Conservation (phyloP, 2,113 vertebrate genomes). For the Bubo blakistoni region DNA sequence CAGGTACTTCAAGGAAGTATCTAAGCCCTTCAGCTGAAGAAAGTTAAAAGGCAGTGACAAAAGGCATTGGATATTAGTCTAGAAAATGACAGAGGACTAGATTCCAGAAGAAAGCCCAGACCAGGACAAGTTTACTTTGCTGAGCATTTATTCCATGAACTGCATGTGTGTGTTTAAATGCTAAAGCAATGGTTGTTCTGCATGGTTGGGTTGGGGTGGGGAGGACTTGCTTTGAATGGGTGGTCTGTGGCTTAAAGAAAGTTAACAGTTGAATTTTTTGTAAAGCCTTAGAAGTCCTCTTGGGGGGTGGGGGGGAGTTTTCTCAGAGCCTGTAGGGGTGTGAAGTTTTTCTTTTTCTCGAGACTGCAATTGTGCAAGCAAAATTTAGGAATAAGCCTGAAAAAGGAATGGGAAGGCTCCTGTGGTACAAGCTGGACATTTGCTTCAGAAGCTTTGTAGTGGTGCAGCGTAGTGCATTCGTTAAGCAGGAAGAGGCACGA, state of each 20-base stretch:
- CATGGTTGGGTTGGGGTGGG: neutral
- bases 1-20: conserved; percentile 54
- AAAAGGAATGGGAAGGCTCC: conserved; percentile 9
- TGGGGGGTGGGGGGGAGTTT: conserved; percentile 36
- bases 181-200: neutral
- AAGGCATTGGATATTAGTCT: neutral
- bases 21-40: conserved; percentile 77
- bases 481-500: neutral
- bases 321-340: conserved; percentile 42
- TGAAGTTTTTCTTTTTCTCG: conserved; percentile 34
- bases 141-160: conserved; percentile 30
- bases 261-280: conserved; percentile 61
- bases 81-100: neutral
- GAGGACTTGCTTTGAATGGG: conserved; percentile 40
- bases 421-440: neutral
- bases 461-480: neutral
- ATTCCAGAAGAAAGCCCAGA: conserved; percentile 36
- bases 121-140: conserved; percentile 42
- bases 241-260: conserved; percentile 56
- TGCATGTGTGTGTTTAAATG: conserved; percentile 20
- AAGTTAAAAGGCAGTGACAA: conserved; percentile 56
- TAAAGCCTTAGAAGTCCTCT: conserved; percentile 70
- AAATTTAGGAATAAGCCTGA: conserved; percentile 17
- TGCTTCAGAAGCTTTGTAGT: conserved; percentile 26
- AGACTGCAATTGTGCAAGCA: conserved; percentile 35